These are phyloP conservation scores for Caerostris extrusa DNA, from an alignment of 1,140 invertebrate genomes.

Conservation along the genomic window DNA sequence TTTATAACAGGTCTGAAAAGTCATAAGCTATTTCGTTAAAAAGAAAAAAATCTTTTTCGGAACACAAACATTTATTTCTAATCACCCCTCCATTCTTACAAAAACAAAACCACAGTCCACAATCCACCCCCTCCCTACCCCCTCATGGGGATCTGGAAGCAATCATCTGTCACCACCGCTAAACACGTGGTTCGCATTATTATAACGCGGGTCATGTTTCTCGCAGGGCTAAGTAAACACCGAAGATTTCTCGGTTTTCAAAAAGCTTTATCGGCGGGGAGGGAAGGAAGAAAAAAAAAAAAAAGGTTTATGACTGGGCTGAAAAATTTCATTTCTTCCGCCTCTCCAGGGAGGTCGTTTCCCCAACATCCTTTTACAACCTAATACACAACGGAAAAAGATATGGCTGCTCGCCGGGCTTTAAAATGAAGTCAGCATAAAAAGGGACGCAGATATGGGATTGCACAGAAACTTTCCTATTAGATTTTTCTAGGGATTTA, in stretches of 20 bases:
- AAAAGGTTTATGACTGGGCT: background rate
- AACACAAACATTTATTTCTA: no score
- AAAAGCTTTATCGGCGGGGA: background rate
- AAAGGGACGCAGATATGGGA: no score
- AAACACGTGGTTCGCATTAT: constrained; percentile 14
- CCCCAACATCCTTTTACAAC: background rate
- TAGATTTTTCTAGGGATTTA: no score
- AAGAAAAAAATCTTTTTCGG: no score
- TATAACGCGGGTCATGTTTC: background rate
- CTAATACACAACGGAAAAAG: background rate
- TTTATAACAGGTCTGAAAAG: no score
- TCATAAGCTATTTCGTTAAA: no score
- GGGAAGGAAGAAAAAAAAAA: background rate
- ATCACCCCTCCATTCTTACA: no score
- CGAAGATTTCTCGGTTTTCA: background rate
- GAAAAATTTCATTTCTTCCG: constrained; percentile 32
- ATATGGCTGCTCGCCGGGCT: background rate
- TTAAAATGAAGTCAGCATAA: no score
- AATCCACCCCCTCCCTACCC: no score
- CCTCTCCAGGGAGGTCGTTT: background rate
- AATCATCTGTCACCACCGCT: background rate
- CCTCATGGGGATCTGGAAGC: background rate
- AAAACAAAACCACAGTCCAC: background rate
- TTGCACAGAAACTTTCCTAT: no score
- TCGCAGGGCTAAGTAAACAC: background rate